A percentile compares a stretch with the other conserved stretches of the same genome.
Conservation (phyloP, 2,797 vertebrate species). For the Anguilla marmorata region DNA sequence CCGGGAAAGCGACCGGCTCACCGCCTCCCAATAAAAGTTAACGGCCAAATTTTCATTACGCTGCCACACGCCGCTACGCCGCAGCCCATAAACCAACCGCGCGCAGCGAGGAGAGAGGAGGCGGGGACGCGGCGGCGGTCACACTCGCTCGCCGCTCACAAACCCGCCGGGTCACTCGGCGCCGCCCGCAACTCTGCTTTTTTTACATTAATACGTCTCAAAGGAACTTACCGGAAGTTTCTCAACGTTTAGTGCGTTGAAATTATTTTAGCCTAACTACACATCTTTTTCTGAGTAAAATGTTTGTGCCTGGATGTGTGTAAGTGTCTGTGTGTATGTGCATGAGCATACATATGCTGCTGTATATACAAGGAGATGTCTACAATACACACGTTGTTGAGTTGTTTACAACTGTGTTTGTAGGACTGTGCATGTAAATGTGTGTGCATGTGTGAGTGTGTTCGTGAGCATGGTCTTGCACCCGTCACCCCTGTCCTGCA, state of each 20-base stretch:
- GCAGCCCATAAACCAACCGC: not conserved
- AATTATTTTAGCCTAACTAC: no score
- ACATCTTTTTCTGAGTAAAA: no score
- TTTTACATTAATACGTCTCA: no score
- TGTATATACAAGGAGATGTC: no score
- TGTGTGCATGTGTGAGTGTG: conserved; percentile 37
- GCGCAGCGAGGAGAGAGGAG: not conserved
- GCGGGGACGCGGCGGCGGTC: not conserved
- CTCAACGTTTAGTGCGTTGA: no score
- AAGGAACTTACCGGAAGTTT: no score
- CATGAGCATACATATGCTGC: not conserved
- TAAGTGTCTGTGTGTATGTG: not conserved
- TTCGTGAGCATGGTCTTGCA: not conserved
- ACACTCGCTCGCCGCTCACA: not conserved
- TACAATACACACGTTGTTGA: not conserved
- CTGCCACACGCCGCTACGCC: not conserved
- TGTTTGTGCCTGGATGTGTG: not conserved
- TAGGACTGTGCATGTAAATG: not conserved
- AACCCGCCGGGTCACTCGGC: not conserved
- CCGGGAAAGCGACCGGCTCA: not conserved
- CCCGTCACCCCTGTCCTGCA: not conserved
- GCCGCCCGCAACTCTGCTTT: not conserved
- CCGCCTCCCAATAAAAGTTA: not conserved
- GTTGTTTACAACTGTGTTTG: not conserved
- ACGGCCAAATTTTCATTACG: not conserved